Evolutionary conservation across 2,113 vertebrate genomes (phyloP).

Genomic region (Aviceda subcristata): DNA sequence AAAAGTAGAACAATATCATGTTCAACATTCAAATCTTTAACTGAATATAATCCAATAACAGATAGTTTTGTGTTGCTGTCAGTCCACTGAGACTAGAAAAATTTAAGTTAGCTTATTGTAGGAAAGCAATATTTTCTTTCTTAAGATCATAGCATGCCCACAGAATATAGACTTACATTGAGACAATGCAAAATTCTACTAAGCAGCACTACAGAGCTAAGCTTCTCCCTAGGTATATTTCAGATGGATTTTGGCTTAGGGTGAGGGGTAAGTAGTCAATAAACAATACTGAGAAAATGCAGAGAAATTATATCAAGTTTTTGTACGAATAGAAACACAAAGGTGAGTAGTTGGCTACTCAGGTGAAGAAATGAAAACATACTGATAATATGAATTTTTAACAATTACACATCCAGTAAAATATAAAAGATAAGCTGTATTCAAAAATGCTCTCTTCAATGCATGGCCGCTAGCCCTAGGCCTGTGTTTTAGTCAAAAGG

Average conservation of each 20-base stretch:
- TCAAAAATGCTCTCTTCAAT: not conserved
- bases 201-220: not conserved
- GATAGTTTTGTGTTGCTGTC: not conserved
- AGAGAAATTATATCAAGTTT: not conserved
- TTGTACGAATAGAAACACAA: not conserved
- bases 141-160: not conserved
- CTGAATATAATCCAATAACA: not conserved
- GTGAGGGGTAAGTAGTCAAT: not conserved
- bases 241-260: not conserved
- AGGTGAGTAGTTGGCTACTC: not conserved
- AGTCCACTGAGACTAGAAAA: not conserved
- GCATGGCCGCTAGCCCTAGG: fast-evolving
- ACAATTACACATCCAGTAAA: not conserved
- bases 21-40: not conserved
- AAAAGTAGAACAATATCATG: not conserved
- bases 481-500: not conserved
- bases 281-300: not conserved
- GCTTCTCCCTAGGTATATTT: not conserved
- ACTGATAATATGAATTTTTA: not conserved
- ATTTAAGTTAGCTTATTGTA: not conserved
- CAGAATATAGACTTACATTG: not conserved
- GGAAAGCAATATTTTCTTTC: not conserved
- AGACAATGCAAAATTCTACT: not conserved
- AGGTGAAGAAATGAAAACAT: not conserved
- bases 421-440: not conserved